These are phyloP conservation scores for Epinotia ramella DNA, from an alignment of 2,888 invertebrate genomes.

Conservation along the genomic window DNA sequence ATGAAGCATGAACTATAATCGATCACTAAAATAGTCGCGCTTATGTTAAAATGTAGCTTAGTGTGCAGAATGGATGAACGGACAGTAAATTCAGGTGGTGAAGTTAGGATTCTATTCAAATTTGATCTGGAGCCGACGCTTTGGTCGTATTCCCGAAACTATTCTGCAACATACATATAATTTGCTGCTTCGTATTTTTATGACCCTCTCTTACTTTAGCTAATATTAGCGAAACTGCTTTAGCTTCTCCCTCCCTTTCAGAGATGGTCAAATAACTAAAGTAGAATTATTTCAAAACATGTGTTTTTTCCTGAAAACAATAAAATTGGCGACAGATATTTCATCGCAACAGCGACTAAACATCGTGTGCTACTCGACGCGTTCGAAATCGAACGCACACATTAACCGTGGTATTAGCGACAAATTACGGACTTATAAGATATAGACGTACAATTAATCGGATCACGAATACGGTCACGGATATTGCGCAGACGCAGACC, in stretches of 20 bases:
- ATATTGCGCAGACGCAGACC: slow-evolving; percentile 67
- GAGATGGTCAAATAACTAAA: too few species aligned
- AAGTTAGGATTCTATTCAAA: too few species aligned
- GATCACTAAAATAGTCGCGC: background rate
- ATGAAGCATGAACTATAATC: background rate
- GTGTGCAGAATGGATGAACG: too few species aligned
- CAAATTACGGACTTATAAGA: slow-evolving; percentile 34
- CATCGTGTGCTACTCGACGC: background rate
- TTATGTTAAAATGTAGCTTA: background rate
- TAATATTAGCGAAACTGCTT: background rate
- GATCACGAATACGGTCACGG: slow-evolving; percentile 60
- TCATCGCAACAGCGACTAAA: background rate
- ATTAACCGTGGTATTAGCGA: background rate
- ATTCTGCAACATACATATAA: too few species aligned
- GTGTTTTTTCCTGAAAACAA: background rate
- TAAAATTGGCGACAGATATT: background rate
- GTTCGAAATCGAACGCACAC: slow-evolving; percentile 27
- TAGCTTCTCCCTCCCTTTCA: too few species aligned
- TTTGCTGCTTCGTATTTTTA: background rate
- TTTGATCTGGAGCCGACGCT: too few species aligned
- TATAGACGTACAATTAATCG: slow-evolving; percentile 47
- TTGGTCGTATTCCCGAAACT: too few species aligned
- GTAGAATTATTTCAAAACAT: too few species aligned
- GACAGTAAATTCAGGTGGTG: too few species aligned
- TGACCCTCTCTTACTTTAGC: background rate